A percentile compares a stretch with the other conserved stretches of the same genome.
phyloP scores from a whole-genome alignment of 2,888 invertebrate species.

The Ornithoptera alexandrae region DNA sequence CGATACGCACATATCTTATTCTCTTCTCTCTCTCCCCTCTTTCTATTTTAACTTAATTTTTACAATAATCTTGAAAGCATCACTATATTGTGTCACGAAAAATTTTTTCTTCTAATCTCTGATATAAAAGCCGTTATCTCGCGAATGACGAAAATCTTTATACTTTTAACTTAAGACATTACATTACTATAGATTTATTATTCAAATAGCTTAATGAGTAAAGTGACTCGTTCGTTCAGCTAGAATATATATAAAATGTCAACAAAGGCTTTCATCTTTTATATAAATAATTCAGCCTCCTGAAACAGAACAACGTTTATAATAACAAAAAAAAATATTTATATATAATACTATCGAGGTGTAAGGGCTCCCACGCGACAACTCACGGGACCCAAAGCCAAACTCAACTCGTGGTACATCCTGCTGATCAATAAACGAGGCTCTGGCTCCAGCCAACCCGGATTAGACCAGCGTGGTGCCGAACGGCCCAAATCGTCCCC shows the following conservation, averaged over 20 bases:
- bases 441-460: too few relatives aligned
- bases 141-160: background rate
- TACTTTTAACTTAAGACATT: background rate
- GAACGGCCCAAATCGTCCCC: too few relatives aligned
- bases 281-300: background rate
- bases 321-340: too few relatives aligned
- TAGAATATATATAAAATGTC: background rate
- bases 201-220: background rate
- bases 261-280: background rate
- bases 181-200: constrained; percentile 9
- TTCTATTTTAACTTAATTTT: background rate
- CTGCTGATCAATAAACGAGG: too few relatives aligned
- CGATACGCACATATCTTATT: too few relatives aligned
- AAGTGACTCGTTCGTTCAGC: background rate
- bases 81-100: background rate
- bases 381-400: too few relatives aligned
- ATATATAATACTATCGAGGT: too few relatives aligned
- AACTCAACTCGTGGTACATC: too few relatives aligned
- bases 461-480: too few relatives aligned
- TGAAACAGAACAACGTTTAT: too few relatives aligned
- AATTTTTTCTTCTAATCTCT: background rate
- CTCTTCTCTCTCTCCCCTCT: too few relatives aligned
- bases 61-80: background rate
- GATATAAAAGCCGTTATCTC: background rate
- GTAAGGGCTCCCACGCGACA: too few relatives aligned